Base-by-base conservation (phyloP, 2,888 invertebrate species). In the Cryptosula pallasiana region DNA sequence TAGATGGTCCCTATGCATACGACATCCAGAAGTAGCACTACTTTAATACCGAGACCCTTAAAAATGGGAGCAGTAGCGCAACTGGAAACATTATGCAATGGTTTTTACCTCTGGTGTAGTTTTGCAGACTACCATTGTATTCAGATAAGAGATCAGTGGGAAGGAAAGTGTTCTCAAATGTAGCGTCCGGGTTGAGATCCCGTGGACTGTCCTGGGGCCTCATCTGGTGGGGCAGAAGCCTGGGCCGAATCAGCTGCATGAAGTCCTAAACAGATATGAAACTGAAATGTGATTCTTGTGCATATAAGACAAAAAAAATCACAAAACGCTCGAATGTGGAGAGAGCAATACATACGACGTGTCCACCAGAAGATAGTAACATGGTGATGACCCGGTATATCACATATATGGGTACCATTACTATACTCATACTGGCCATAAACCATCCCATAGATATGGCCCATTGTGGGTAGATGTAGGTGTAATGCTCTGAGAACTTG, bases 381-480 rank as follows among this genome's bases (percentile, higher is more conserved):
- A 9, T 27, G 20, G 77, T 77, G 71, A 77, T 69, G 27, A 80
- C 36, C 72, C 77, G 76, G 72, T 77, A 76, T 16, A 77, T 71
- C 75, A 80, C 75, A 45, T 79, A 72, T 3, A 80, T 76, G 23
- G 82, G 82, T 71, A 82, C 79, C 73, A 78, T 77, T 63, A 80
- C 57, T 27, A 81, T 76, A 13, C 81, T 81, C 1, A 77, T 74
- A 69, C 78, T 71, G 2, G 80, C 80, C 73, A 82, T 73, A 69
- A 74, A 75, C 82, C 82, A 82, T 13, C 82, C 82, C 23, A 81
- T 74, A 3, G 75, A 77, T 57, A 82, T 80, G 9, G 81, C 80
- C 86, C 87, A 87, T n/a, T 77, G 73, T 0, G 87, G 87, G 76
- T 86, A 87, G 54, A 80, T 76, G 77, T 87, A 87, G 1, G 76